Evolutionary conservation across 2,797 vertebrate species (phyloP), one percentile per base, ranked within the genome.

Genomic region (Tapera naevia): DNA sequence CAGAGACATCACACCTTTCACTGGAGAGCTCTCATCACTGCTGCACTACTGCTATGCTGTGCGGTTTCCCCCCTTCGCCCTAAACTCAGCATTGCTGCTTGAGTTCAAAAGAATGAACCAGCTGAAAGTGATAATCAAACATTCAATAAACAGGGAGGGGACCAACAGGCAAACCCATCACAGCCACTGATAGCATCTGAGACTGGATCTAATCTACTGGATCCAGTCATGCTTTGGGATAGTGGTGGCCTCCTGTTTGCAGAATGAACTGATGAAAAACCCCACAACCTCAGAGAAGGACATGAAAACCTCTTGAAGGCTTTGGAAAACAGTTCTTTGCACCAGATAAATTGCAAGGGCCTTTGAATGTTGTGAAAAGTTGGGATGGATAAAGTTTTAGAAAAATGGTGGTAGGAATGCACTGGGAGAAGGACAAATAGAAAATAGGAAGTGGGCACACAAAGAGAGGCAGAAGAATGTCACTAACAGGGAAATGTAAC

Each of bases 381-480:
- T 45, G 46, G 43, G 46, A 54, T 27, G 17, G 46, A 58, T 43
- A 30, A 81, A 75, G 14, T 17, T 51, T 72, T 28, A 72, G 53
- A 83, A 51, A 12, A 64, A 45, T 23, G 25, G 37, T 32, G 64
- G 69, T 92, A 91, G 46, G 69, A 80, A 71, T 5, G 78, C 46
- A 24, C 1, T 61, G 43, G 46, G 73, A 88, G 88, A 39, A 78
- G 10, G 9, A 25, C 30, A 75, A 88, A 86, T 13, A 74, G 23
- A 83, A 94, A 94, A 94, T 30, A 91, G 82, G 89, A 93, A 86
- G 69, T 33, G 64, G 43, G 45, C 8, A 82, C 25, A 50, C 12
- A 43, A 17, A 15, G 21, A 35, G 41, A 66, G 35, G 30, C 24
- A 89, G 50, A 32, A 69, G 43, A 75, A 39, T 16, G 32, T 32